These are phyloP conservation scores for Tachycineta bicolor DNA, from an alignment of 2,113 vertebrate genomes.

Conservation along the genomic window DNA sequence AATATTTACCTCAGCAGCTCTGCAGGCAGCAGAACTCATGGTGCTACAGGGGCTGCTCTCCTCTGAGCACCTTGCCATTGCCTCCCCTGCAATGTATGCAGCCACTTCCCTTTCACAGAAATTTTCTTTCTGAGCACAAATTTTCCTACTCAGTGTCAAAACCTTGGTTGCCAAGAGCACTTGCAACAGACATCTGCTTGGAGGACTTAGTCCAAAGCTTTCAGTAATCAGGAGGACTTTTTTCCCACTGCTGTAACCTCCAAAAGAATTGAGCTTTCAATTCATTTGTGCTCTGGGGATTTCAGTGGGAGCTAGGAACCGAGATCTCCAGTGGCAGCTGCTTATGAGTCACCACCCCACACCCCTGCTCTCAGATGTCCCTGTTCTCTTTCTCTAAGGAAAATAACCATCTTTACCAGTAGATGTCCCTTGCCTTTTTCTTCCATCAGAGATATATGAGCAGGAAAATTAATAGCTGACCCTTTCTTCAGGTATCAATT, in stretches of 20 bases:
- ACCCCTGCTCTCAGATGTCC: neutral
- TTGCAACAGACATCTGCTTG: neutral
- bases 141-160: neutral
- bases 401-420: neutral
- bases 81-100: accelerated
- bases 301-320: neutral
- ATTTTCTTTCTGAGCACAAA: neutral
- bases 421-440: neutral
- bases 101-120: neutral
- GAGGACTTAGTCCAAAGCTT: neutral
- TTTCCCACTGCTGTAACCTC: neutral
- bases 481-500: neutral
- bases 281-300: neutral
- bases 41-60: neutral
- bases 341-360: neutral
- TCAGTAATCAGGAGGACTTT: neutral
- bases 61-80: accelerated
- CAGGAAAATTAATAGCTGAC: neutral
- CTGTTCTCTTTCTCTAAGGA: neutral
- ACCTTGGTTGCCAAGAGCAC: neutral
- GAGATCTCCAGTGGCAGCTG: constrained; percentile 5
- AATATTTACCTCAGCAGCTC: neutral
- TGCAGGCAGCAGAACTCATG: neutral
- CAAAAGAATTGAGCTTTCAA: neutral
- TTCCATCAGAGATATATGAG: neutral